Evolutionary conservation across 2,888 invertebrate species (phyloP).

Genomic region (Panopea generosa): DNA sequence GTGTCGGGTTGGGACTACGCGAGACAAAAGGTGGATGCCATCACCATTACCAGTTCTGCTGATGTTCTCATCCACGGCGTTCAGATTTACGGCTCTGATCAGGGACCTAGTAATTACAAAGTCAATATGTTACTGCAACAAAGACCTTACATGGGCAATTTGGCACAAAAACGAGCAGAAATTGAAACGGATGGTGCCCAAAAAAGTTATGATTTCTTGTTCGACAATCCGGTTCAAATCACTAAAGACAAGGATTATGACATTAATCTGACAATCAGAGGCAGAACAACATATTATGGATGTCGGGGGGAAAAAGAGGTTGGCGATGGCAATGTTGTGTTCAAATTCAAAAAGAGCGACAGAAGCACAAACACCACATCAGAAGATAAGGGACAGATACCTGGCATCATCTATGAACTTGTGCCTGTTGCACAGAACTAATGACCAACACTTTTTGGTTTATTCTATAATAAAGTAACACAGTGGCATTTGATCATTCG

Average conservation of each 20-base stretch:
- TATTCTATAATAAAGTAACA: too few relatives aligned
- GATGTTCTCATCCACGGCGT: conserved; percentile 46
- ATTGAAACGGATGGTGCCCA: conserved; percentile 43
- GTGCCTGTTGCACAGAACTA: not conserved
- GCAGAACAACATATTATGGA: conserved; percentile 50
- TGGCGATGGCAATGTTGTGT: conserved; percentile 23
- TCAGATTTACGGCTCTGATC: conserved; percentile 42
- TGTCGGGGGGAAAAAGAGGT: conserved; percentile 12
- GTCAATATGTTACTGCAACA: conserved; percentile 19
- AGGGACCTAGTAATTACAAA: conserved; percentile 29
- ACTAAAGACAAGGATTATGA: conserved; percentile 29
- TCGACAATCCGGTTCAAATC: conserved; percentile 26
- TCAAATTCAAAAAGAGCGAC: conserved; percentile 26
- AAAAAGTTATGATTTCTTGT: conserved; percentile 40
- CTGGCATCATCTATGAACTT: conserved; percentile 31
- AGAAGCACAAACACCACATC: conserved; percentile 46
- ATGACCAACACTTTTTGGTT: too few relatives aligned
- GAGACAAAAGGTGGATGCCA: conserved; percentile 44
- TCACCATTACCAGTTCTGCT: conserved; percentile 31
- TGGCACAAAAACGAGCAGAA: conserved; percentile 8
- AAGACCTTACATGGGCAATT: conserved; percentile 10
- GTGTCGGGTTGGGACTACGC: conserved; percentile 49
- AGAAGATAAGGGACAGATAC: conserved; percentile 44
- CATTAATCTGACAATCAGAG: conserved; percentile 26
- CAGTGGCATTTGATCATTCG: too few relatives aligned